Base-by-base conservation (phyloP, 2,113 vertebrate species). In the Cisticola juncidis region DNA sequence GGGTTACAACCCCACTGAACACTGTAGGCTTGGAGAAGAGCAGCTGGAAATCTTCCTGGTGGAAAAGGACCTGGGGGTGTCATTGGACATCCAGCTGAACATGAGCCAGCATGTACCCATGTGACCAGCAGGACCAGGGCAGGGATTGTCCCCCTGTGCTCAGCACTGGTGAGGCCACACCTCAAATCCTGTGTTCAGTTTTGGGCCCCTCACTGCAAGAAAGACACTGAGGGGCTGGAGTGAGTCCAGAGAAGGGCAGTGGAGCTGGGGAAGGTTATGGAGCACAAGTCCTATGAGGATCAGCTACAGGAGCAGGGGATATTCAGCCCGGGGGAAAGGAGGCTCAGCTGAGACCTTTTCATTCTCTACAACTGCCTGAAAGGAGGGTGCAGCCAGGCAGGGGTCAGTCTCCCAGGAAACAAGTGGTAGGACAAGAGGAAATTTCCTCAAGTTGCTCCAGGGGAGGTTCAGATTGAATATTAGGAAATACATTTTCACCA, bases 91-190 rank as follows among this genome's bases (percentile, higher is more conserved):
- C 12, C n/a, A 5, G 8, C 9, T 68, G 20, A 60, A 35, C 6
- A 35, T 9, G 29, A 60, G 13, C 48, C 54, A n/a, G 29, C 0
- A 0, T 45, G 28, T 66, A 45, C 1, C 13, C 33, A 45, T 23
- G 53, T 51, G 47, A 28, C 69, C 45, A 48, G 12, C 29, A 62
- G 62, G 62, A 48, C 1, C 16, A 54, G 11, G 25, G 17, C 29
- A 76, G 40, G 1, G n/a, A 54, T 1, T 40, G 25, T 33, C 3
- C 7, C 14, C 3, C 31, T 69, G 31, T 20, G 0, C 12, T 56
- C 0, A 0, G 35, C 47, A 33, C 35, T 33, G 31, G 3, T 69
- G 35, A 42, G 3, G 26, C 0, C 15, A 4, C 22, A 36, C 12
- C 56, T 48, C 5, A 13, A 56, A 26, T 56, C 4, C 56, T 44